A percentile compares a stretch with the other conserved stretches of the same genome.
These are phyloP conservation scores for Salminus brasiliensis DNA, from an alignment of 2,113 vertebrate genomes.

Conservation along the genomic window DNA sequence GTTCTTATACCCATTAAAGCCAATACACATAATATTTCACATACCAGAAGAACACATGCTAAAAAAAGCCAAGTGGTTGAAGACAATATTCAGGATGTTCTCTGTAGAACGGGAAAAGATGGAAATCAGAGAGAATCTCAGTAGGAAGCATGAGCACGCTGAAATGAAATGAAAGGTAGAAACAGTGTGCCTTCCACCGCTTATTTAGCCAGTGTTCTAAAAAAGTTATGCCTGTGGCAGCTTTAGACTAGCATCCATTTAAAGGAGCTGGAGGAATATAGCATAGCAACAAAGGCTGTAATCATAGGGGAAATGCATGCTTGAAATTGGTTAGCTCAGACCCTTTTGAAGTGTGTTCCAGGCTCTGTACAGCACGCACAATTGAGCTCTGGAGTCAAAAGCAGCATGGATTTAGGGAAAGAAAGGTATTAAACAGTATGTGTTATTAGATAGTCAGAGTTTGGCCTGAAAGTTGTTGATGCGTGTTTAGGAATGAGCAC, in stretches of 20 bases:
- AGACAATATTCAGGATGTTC: background rate
- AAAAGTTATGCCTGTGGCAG: conserved; percentile 1
- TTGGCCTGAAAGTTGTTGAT: background rate
- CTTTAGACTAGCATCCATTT: conserved; percentile 4
- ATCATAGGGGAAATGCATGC: conserved; percentile 8
- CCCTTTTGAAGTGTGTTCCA: background rate
- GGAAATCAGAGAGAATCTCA: background rate
- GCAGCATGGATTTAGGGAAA: conserved; percentile 1
- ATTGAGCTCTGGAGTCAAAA: conserved; percentile 14
- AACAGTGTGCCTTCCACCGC: background rate
- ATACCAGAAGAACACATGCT: too few species aligned
- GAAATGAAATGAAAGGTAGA: background rate
- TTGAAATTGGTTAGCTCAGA: conserved; percentile 2
- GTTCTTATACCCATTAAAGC: too few species aligned
- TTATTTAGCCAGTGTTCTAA: conserved; percentile 1
- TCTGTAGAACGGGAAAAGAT: too few species aligned
- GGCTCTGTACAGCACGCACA: background rate
- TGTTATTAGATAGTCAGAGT: background rate
- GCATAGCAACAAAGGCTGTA: conserved; percentile 14
- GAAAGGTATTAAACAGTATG: background rate
- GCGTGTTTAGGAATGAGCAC: background rate
- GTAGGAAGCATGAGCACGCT: background rate
- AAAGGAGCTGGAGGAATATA: conserved; percentile 10
- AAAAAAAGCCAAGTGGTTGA: background rate
- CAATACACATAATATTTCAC: too few species aligned